These are phyloP conservation scores for Homarus americanus DNA, from an alignment of 1,140 invertebrate species.

Conservation along the genomic window DNA sequence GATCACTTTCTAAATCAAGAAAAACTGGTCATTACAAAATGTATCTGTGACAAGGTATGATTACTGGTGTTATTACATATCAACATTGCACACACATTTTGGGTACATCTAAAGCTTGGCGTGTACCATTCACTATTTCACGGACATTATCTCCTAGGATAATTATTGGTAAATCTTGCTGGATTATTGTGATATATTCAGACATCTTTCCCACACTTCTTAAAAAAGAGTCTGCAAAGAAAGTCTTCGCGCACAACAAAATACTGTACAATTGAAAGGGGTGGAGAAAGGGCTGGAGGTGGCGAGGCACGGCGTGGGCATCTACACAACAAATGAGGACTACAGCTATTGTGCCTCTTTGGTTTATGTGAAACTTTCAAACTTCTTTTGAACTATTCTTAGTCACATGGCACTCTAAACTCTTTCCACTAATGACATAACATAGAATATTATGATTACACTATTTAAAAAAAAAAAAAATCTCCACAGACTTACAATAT, in stretches of 20 bases:
- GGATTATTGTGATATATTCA: conserved; percentile 61
- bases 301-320: conserved; percentile 47
- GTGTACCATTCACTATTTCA: conserved; percentile 62
- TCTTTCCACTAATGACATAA: neutral
- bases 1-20: conserved; percentile 35
- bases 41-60: conserved; percentile 14
- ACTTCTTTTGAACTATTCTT: neutral
- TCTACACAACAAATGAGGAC: conserved; percentile 52
- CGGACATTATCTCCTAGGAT: conserved; percentile 31
- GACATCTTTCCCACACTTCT: conserved; percentile 66
- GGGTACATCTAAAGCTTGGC: conserved; percentile 70
- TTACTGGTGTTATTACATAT: conserved; percentile 38
- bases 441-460: neutral
- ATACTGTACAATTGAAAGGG: conserved; percentile 65
- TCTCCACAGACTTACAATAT: neutral
- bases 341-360: conserved; percentile 53
- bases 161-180: conserved; percentile 47
- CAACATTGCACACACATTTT: conserved; percentile 69
- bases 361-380: conserved; percentile 36
- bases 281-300: conserved; percentile 22
- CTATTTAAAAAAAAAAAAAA: neutral
- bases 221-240: conserved; percentile 48
- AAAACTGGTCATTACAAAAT: conserved; percentile 23
- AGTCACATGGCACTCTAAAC: neutral
- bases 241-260: conserved; percentile 53